Conservation (phyloP, 2,888 invertebrate genomes). For the Ophion obscuratus region DNA sequence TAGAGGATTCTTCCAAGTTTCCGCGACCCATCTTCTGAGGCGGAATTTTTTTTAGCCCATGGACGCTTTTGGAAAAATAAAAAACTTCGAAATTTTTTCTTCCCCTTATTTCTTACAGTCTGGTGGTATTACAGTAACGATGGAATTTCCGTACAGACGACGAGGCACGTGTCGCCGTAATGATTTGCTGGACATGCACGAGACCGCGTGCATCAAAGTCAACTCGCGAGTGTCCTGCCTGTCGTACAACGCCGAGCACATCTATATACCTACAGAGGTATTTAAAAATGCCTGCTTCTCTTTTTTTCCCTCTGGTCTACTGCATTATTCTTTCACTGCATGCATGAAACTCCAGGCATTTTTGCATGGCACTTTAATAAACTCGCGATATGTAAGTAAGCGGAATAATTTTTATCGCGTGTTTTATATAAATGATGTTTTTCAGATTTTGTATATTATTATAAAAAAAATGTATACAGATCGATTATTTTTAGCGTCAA, state of each 20-base stretch:
- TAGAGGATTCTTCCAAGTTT: no score
- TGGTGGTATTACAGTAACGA: background rate
- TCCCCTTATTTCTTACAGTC: no score
- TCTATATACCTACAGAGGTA: background rate
- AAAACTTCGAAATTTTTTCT: no score
- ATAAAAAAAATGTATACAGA: background rate
- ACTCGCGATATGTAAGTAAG: background rate
- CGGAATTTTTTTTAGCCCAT: no score
- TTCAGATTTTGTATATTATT: background rate
- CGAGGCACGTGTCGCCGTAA: constrained; percentile 68
- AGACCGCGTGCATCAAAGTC: background rate
- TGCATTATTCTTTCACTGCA: background rate
- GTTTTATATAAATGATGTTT: background rate
- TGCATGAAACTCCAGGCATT: background rate
- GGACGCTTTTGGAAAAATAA: no score
- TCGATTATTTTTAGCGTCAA: no score
- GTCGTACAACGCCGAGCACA: background rate
- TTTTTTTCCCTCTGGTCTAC: background rate
- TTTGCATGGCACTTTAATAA: background rate
- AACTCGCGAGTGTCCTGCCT: background rate
- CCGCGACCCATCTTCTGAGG: no score
- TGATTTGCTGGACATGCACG: constrained; percentile 76
- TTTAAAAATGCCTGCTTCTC: background rate
- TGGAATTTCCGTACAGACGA: background rate
- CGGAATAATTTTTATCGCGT: background rate